These are phyloP conservation scores for Acrocyrtus sp. DNA, from an alignment of 2,888 invertebrate species.

Conservation along the genomic window DNA sequence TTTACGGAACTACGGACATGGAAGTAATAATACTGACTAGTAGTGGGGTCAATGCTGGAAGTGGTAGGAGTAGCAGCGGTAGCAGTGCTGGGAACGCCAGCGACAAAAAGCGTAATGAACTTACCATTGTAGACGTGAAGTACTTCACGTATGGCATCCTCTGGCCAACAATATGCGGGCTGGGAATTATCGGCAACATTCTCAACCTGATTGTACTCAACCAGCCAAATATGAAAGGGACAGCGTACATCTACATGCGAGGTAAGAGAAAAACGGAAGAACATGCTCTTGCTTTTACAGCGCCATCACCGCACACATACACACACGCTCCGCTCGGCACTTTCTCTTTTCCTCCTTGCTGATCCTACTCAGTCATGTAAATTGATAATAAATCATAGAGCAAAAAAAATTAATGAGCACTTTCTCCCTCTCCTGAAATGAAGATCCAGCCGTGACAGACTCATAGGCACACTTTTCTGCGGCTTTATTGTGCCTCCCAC, in stretches of 20 bases:
- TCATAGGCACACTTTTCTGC: neutral
- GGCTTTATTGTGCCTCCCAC: neutral
- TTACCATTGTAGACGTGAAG: constrained; percentile 47
- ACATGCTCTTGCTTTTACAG: neutral
- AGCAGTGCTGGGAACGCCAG: neutral
- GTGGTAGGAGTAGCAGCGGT: neutral
- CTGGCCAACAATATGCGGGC: constrained; percentile 76
- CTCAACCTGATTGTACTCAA: constrained; percentile 82
- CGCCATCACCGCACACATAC: constrained; percentile 1
- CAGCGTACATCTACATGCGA: constrained; percentile 83
- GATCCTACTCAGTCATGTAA: neutral
- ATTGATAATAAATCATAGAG: neutral
- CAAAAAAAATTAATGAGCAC: neutral
- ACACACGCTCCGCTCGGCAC: neutral
- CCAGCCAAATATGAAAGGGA: constrained; percentile 79
- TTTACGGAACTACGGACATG: constrained; percentile 36
- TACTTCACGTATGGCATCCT: constrained; percentile 68
- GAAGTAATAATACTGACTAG: constrained; percentile 29
- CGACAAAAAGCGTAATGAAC: constrained; percentile 34
- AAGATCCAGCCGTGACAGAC: too few species aligned
- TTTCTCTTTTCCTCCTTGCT: too few species aligned
- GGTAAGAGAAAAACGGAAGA: constrained; percentile 67
- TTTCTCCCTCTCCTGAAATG: too few species aligned
- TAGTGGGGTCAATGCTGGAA: neutral
- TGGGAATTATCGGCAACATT: constrained; percentile 81